Base-by-base conservation (phyloP, 2,888 invertebrate species). In the Brachylomia viminalis region DNA sequence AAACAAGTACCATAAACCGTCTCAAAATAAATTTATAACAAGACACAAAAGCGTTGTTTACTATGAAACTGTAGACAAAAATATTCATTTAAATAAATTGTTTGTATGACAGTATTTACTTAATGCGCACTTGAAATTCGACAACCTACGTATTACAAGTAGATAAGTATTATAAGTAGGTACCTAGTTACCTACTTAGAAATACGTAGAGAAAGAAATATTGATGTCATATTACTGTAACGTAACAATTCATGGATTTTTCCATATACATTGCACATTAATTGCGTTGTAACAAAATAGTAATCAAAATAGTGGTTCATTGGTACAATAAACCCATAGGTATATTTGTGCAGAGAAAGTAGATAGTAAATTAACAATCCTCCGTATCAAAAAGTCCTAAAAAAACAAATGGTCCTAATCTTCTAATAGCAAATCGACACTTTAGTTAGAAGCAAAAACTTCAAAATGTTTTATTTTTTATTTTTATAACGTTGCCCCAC, bases 41-140 rank as follows among this genome's bases (percentile, higher is more conserved):
- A 66, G 49, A 66, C 79, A 78, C 23, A 56, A 45, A 56, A n/a
- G 5, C 2, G 15, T 58, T 85, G 76, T 86, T 80, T 86, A 82
- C 86, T 84, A 80, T 86, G 82, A 80, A 86, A 82, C 47, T 38
- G 7, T 78, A 84, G 33, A 80, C 84, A 71, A 66, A 74, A 66
- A 5, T 69, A 84, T 71, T 76, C n/a, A 61, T 33, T 74, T 71
- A 68, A 72, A 7, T 72, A 75, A 75, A 77, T 58, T 75, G 13
- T 64, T 27, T 7, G 23, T 71, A 49, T 38, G 30, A 59, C 72
- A 64, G 13, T 75, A 27, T 59, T 33, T 23, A 62, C 13, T 68
- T 67, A 75, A n/a, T 85, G 80, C 83, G 75, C 56, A 77, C 17
- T 72, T 79, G 61, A 20, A 70, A 83, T 76, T 27, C n/a, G 33